These are phyloP conservation scores for Dysmachus trigonus DNA, from an alignment of 2,888 invertebrate genomes.

Conservation along the genomic window DNA sequence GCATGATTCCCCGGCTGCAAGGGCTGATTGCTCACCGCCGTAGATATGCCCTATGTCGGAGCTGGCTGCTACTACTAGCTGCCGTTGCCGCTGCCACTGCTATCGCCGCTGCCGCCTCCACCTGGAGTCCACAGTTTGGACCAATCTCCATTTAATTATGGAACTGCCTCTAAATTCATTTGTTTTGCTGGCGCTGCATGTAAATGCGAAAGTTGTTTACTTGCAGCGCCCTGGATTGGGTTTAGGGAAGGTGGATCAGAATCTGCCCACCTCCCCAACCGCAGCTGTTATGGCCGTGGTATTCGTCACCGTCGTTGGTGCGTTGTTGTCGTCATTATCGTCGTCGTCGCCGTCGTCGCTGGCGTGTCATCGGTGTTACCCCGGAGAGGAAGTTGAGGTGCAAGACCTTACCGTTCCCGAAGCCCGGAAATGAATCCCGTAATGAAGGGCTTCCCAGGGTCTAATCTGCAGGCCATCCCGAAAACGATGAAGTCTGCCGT, in stretches of 20 bases:
- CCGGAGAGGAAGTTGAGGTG: not conserved
- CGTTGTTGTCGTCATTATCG: not conserved
- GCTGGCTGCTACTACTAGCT: not conserved
- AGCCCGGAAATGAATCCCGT: not conserved
- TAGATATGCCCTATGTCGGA: not conserved
- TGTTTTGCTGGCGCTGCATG: conserved; percentile 26
- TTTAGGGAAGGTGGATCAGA: not conserved
- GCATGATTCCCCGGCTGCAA: not conserved
- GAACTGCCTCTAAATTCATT: conserved; percentile 24
- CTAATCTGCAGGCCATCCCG: not conserved
- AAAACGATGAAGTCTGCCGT: not conserved
- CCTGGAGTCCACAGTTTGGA: not conserved
- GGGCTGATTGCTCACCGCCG: conserved; percentile 1
- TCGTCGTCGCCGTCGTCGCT: not conserved
- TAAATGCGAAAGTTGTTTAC: conserved; percentile 37
- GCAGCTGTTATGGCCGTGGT: not conserved
- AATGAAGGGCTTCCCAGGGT: not conserved
- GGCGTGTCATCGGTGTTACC: not conserved
- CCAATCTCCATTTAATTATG: conserved; percentile 34
- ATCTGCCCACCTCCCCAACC: not conserved
- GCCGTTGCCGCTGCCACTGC: too few species aligned
- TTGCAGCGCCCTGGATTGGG: not conserved
- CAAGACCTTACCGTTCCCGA: not conserved
- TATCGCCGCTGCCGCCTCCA: not conserved
- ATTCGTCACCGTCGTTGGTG: not conserved